Evolutionary conservation across 2,888 invertebrate species (phyloP), one percentile per base, ranked within the genome.

Genomic region (Habrosyne pyritoides): DNA sequence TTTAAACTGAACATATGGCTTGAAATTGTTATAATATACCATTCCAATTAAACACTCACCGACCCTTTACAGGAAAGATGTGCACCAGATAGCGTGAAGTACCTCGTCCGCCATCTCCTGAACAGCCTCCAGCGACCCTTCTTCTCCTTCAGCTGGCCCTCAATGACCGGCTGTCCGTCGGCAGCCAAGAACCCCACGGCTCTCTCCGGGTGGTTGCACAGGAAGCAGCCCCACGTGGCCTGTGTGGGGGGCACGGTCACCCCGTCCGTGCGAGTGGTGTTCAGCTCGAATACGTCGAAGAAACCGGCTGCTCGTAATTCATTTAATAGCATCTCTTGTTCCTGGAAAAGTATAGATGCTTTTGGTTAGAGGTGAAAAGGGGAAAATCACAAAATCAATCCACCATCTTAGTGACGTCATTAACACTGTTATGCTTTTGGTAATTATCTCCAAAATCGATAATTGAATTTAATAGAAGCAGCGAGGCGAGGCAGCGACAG

Each of bases 1-100:
- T n/a, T n/a, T n/a, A n/a, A n/a, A n/a, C n/a, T n/a, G n/a, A n/a
- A n/a, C n/a, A n/a, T n/a, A n/a, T n/a, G n/a, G n/a, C n/a, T n/a
- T n/a, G n/a, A n/a, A n/a, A n/a, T n/a, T n/a, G n/a, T n/a, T n/a
- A n/a, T n/a, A n/a, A n/a, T n/a, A n/a, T n/a, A 30, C n/a, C 56
- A 10, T n/a, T 21, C 24, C n/a, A 53, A 36, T 42, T 28, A 52
- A 57, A 18, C 28, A 93, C 95, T 94, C 86, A 97, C 96, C 64
- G 96, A 95, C 79, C 96, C 96, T 85, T 96, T 95, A 83, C 97
- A 98, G 18, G 97, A 97, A 53, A 99, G 94, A 83, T 98, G 97
- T 0, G 98, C 98, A 0, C 98, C 98, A 28, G 98, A 98, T 24
- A 99, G 91, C 1, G 98, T 98, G 87, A 99, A 99, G 88, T 98